phyloP scores from a whole-genome alignment of 37 sponge, comb jelly and placozoan genomes.

The Mnemiopsis leidyi region DNA sequence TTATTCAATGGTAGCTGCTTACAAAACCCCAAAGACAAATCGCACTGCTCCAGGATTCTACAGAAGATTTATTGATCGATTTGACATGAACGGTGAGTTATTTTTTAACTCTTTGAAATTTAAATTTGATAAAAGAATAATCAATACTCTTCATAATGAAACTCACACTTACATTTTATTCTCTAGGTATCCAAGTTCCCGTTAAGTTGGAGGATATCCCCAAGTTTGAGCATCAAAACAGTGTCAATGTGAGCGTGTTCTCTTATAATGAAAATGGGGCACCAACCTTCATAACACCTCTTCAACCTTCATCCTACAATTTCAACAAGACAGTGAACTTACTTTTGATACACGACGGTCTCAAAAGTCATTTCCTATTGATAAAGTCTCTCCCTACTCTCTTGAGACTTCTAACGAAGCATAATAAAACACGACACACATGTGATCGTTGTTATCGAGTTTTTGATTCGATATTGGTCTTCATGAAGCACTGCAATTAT shows the following conservation, averaged over 20 bases:
- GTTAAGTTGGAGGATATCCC: not conserved
- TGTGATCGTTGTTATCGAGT: not conserved
- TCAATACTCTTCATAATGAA: no score
- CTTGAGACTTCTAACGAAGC: not conserved
- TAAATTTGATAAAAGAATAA: no score
- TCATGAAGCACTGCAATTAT: not conserved
- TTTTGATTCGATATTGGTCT: not conserved
- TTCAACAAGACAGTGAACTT: not conserved
- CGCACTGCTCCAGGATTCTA: not conserved
- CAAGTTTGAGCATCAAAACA: not conserved
- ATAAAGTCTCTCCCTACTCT: not conserved
- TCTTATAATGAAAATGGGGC: not conserved
- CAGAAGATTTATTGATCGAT: not conserved
- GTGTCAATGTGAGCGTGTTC: constrained; percentile 11
- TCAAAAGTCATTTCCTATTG: not conserved
- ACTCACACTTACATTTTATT: no score
- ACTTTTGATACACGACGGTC: not conserved
- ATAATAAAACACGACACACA: not conserved
- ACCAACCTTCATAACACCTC: not conserved
- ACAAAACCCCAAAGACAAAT: not conserved
- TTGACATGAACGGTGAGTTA: not conserved
- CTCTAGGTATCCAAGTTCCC: not conserved
- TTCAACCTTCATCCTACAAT: not conserved
- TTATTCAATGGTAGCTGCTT: not conserved
- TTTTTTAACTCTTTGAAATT: no score